Percentiles rank a stretch among this genome's conserved stretches.
Conservation (phyloP, 2,113 vertebrate genomes). For the Copsychus sechellarum region DNA sequence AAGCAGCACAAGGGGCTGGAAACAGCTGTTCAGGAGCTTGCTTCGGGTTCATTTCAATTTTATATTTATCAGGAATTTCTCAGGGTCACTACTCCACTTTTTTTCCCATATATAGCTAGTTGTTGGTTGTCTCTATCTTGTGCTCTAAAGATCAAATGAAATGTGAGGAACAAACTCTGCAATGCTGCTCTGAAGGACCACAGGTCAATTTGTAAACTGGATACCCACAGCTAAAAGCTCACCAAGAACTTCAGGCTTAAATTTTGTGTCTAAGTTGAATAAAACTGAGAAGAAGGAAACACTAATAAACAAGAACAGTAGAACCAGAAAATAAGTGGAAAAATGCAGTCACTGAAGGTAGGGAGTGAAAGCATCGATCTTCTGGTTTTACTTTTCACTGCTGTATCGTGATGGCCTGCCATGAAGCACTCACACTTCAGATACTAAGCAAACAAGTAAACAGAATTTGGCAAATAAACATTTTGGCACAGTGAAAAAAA, state of each 20-base stretch:
- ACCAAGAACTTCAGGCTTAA: neutral
- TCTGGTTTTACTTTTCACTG: neutral
- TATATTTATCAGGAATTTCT: conserved; percentile 35
- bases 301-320: neutral
- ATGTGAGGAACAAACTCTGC: neutral
- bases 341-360: neutral
- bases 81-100: neutral
- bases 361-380: neutral
- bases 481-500: neutral
- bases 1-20: neutral
- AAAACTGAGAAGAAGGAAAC: neutral
- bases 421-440: neutral
- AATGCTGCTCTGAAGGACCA: neutral
- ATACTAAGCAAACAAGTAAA: neutral
- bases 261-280: neutral
- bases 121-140: neutral
- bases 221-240: neutral
- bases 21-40: neutral
- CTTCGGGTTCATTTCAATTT: neutral
- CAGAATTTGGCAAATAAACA: neutral
- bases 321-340: neutral
- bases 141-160: neutral
- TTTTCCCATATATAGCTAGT: neutral
- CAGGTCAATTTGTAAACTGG: neutral
- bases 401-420: neutral